Percentiles rank a stretch among this genome's conserved stretches.
These are phyloP conservation scores for Spatulosminthurus flaviceps DNA, from an alignment of 2,888 invertebrate genomes.

Conservation along the genomic window DNA sequence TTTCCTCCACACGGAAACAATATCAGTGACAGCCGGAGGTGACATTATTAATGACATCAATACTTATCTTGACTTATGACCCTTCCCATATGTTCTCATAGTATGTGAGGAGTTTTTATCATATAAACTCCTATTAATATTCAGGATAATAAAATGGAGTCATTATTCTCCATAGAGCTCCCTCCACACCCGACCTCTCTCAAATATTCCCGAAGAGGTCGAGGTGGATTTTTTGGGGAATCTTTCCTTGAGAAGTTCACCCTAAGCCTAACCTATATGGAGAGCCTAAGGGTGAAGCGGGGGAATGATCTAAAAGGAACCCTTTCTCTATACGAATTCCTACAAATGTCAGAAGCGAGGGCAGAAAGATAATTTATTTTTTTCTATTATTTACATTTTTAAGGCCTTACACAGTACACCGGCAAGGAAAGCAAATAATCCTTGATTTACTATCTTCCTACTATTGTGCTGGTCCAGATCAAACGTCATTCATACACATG, in stretches of 20 bases:
- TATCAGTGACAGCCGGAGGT: conserved; percentile 30
- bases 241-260: background rate
- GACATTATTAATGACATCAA: conserved; percentile 30
- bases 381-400: conserved; percentile 31
- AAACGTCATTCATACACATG: background rate
- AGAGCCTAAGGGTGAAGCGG: background rate
- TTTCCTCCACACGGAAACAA: conserved; percentile 25
- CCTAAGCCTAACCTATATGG: background rate
- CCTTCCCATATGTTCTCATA: background rate
- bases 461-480: conserved; percentile 15
- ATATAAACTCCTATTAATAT: background rate
- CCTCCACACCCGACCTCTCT: background rate
- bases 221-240: background rate
- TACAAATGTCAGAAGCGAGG: background rate
- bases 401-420: background rate
- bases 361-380: conserved; percentile 9
- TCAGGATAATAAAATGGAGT: background rate
- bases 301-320: background rate
- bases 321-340: background rate
- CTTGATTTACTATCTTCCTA: background rate
- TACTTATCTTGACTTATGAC: conserved; percentile 27
- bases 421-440: background rate
- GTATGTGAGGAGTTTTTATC: background rate
- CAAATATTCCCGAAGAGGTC: background rate
- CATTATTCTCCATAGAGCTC: background rate